Percentiles rank a stretch among this genome's conserved stretches.
Evolutionary conservation across 2,113 vertebrate genomes (phyloP).

Genomic region (Oreamnos americanus): DNA sequence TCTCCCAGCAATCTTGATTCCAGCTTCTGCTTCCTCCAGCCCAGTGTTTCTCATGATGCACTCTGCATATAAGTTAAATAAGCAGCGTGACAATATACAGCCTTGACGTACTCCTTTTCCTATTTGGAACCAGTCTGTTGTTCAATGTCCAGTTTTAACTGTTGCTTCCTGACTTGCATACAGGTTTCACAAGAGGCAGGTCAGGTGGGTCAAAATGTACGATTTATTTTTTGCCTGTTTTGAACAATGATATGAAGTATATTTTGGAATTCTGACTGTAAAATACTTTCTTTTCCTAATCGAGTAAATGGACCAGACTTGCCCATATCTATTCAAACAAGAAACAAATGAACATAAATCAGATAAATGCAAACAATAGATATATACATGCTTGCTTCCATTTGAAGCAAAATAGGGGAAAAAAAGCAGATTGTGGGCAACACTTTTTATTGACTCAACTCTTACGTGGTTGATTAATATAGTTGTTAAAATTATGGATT

Average conservation of each 20-base stretch:
- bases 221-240: neutral
- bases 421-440: neutral
- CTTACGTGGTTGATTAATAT: neutral
- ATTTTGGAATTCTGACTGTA: neutral
- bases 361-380: neutral
- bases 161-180: neutral
- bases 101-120: too few species aligned
- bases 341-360: neutral
- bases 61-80: too few species aligned
- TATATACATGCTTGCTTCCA: neutral
- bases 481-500: neutral
- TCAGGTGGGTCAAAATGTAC: neutral
- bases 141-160: neutral
- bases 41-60: too few species aligned
- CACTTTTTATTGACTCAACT: neutral
- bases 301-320: neutral
- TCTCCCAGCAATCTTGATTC: too few species aligned
- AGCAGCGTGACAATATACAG: too few species aligned
- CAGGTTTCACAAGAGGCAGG: neutral
- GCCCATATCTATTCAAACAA: constrained; percentile 12
- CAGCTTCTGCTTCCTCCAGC: too few species aligned
- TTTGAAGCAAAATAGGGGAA: neutral
- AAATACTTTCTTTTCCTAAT: neutral
- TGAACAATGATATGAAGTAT: neutral
- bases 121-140: neutral